phyloP scores from a whole-genome alignment of 2,797 vertebrate species.

The Pipistrellus pygmaeus region DNA sequence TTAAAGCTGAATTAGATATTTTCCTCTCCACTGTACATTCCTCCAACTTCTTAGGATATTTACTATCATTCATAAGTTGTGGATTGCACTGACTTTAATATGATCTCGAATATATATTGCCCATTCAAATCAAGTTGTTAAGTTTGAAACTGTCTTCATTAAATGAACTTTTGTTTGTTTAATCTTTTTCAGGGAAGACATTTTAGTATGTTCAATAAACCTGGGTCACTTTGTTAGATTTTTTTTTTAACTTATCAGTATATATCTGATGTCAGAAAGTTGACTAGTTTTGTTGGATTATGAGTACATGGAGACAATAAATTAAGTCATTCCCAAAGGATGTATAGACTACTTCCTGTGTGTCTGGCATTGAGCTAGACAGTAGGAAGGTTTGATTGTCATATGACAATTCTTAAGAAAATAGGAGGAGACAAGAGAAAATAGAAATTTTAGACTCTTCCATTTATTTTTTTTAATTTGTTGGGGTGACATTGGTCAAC shows the following conservation, averaged over 20 bases:
- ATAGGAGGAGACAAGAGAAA: not conserved
- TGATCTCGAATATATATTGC: constrained; percentile 6
- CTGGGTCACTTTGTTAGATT: constrained; percentile 32
- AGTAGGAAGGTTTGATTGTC: constrained; percentile 20
- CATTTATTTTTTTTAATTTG: not conserved
- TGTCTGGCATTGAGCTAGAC: not conserved
- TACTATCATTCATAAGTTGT: constrained; percentile 55
- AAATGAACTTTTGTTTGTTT: constrained; percentile 49
- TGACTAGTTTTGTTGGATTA: constrained; percentile 1
- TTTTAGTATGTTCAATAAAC: constrained; percentile 55
- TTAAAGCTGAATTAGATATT: constrained; percentile 64
- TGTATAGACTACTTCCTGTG: not conserved
- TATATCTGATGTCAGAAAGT: constrained; percentile 20
- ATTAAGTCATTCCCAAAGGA: constrained; percentile 21
- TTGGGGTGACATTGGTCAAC: too few species aligned
- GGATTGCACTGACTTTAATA: constrained; percentile 43
- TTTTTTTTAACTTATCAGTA: not conserved
- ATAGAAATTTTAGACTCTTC: constrained; percentile 41
- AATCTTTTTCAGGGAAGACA: constrained; percentile 48
- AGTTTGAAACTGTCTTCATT: constrained; percentile 21
- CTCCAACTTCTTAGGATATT: constrained; percentile 51
- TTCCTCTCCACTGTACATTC: constrained; percentile 40
- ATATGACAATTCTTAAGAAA: constrained; percentile 58
- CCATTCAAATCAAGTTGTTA: constrained; percentile 16
- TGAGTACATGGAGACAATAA: not conserved